Evolutionary conservation across 2,797 vertebrate species (phyloP), one percentile per base, ranked within the genome.

Genomic region (Mycteria americana): DNA sequence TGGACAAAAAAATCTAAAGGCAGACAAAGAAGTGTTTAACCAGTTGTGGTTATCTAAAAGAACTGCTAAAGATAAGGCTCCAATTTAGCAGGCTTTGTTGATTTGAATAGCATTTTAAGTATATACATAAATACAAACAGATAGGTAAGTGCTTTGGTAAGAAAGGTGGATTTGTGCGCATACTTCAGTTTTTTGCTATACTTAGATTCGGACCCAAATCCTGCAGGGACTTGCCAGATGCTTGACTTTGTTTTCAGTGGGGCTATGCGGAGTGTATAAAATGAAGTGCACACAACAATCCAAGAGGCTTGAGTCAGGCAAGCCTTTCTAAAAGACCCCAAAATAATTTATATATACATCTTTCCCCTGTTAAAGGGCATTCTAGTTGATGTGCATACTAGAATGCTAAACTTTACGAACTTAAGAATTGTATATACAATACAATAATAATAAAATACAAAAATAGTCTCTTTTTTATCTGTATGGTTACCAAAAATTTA

Each of bases 401-500:
- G 69, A 88, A 82, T 39, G 68, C 30, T 79, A 73, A 91, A 39
- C 37, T 77, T 88, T 57, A 69, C 1, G 9, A 75, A 56, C 25
- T 79, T 65, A 45, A 87, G 88, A 59, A 90, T 89, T 90, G 79
- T 57, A 94, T 81, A 46, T 64, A 79, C 39, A 83, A 59, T 50
- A 30, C 35, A 50, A 41, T 53, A 79, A 50, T 45, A 88, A 76
- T 59, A 86, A 95, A 91, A 75, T 50, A 80, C 60, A 87, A 82
- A 90, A 97, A 90, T 81, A 82, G 75, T 83, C n/a, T 92, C 41
- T 92, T 89, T 97, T 89, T 54, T 86, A 95, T 97, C 89, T 94
- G 89, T 96, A 97, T 95, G 65, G 91, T 97, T 98, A 97, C 96
- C 92, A 82, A 94, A 97, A 94, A 93, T 94, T 83, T 84, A 93